phyloP scores from a whole-genome alignment of 2,888 invertebrate genomes.

The Idaea dimidiata region DNA sequence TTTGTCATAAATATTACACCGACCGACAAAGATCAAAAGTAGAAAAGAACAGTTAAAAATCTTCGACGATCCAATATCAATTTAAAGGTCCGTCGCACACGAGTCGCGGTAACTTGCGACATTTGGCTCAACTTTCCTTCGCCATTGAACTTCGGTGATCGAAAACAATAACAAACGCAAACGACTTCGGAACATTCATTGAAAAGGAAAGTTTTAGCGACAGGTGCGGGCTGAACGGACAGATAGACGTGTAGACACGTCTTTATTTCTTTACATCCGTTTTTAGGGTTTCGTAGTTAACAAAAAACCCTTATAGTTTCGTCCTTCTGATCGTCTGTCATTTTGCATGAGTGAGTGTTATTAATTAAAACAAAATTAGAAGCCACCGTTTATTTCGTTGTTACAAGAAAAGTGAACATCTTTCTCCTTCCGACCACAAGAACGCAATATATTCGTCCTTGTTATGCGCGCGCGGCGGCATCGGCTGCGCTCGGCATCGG shows the following conservation, averaged over 20 bases:
- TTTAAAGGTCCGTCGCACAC: background rate
- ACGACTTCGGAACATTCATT: slow-evolving; percentile 73
- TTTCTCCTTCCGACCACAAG: no score
- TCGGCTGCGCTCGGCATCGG: no score
- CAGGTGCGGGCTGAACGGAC: slow-evolving; percentile 53
- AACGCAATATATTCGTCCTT: no score
- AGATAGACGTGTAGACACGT: slow-evolving; percentile 24
- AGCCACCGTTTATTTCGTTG: no score
- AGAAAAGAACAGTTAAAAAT: background rate
- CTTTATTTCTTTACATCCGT: background rate
- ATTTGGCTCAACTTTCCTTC: slow-evolving; percentile 37
- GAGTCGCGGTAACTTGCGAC: slow-evolving; percentile 31
- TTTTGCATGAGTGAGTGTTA: no score
- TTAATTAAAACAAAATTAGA: no score
- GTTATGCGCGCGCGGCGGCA: no score
- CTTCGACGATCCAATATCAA: background rate
- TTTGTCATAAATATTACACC: background rate
- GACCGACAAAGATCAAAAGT: background rate
- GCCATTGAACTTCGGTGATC: slow-evolving; percentile 65
- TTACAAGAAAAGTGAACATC: no score
- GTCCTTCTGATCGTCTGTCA: no score
- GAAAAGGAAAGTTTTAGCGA: slow-evolving; percentile 66
- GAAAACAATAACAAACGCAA: slow-evolving; percentile 75
- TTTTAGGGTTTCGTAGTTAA: no score
- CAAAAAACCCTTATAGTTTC: no score